phyloP scores from a whole-genome alignment of 2,888 invertebrate species.

The Tryphoninae sp. region DNA sequence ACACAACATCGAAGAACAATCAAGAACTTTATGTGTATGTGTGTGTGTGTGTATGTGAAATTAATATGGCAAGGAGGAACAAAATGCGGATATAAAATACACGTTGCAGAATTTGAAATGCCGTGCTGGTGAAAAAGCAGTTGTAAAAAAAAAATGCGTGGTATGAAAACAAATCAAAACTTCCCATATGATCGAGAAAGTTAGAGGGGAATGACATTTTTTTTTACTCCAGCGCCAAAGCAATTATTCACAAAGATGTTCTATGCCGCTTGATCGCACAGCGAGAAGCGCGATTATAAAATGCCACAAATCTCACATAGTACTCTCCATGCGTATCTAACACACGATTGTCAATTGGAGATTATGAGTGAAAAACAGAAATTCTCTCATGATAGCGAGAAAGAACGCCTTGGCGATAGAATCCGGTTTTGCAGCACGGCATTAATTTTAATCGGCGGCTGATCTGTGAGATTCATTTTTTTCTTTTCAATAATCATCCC shows the following conservation, averaged over 20 bases:
- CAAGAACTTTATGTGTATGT: conserved; percentile 43
- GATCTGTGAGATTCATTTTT: conserved; percentile 3
- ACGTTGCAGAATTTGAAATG: not conserved
- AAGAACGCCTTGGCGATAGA: conserved; percentile 10
- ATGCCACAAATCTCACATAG: not conserved
- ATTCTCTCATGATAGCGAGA: not conserved
- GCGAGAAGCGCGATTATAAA: conserved; percentile 13
- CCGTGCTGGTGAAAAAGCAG: conserved; percentile 23
- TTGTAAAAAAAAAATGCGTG: conserved; percentile 9
- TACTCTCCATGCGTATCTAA: not conserved
- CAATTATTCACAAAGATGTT: conserved; percentile 12
- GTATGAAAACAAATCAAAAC: not conserved
- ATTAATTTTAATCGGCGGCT: conserved; percentile 16
- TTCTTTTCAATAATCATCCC: conserved; percentile 92
- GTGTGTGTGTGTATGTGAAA: conserved; percentile 16
- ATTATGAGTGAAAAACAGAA: not conserved
- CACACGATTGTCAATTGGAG: not conserved
- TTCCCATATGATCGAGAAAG: conserved; percentile 34
- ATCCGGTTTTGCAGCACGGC: conserved; percentile 18
- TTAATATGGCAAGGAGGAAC: conserved; percentile 24
- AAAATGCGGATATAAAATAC: conserved; percentile 15
- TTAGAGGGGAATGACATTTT: conserved; percentile 32
- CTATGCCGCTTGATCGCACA: conserved; percentile 16
- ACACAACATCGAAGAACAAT: conserved; percentile 51
- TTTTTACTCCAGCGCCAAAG: conserved; percentile 29